Evolutionary conservation across 2,113 vertebrate genomes (phyloP).

Genomic region (Psilopsiagon aymara): DNA sequence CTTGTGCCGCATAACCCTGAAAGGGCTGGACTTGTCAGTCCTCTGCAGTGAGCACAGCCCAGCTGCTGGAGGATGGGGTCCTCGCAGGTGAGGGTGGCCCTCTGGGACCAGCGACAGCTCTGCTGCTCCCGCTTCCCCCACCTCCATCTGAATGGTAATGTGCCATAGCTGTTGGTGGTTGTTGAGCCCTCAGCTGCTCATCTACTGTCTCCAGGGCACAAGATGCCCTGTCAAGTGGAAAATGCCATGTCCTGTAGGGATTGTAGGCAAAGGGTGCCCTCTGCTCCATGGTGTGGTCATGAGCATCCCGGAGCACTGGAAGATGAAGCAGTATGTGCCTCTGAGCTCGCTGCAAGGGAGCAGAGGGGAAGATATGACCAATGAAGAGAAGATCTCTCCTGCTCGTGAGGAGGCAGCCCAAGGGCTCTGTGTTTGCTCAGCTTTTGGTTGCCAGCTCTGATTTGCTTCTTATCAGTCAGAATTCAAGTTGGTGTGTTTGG

Average conservation of each 20-base stretch:
- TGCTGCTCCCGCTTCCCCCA: neutral
- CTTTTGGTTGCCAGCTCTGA: slow-evolving; percentile 29
- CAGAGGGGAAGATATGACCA: fast-evolving
- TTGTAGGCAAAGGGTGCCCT: neutral
- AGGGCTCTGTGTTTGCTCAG: slow-evolving; percentile 1
- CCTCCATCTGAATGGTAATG: fast-evolving
- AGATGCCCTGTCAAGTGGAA: neutral
- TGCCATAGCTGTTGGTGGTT: fast-evolving
- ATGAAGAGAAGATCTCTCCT: neutral
- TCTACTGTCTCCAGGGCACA: neutral
- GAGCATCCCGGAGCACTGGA: fast-evolving
- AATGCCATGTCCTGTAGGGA: neutral
- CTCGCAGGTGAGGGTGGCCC: neutral
- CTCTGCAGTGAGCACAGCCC: neutral
- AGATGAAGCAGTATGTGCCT: fast-evolving
- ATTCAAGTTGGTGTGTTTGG: neutral
- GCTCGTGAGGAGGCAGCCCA: neutral
- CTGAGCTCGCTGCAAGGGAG: fast-evolving
- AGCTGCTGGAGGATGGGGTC: fast-evolving
- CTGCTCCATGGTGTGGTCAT: fast-evolving
- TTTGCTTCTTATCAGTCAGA: slow-evolving; percentile 17
- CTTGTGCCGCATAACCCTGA: slow-evolving; percentile 8
- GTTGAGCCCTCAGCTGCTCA: fast-evolving
- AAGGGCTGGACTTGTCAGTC: neutral
- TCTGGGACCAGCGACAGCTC: fast-evolving